Conservation (phyloP, 2,888 invertebrate species). For the Athripsodes cinereus region DNA sequence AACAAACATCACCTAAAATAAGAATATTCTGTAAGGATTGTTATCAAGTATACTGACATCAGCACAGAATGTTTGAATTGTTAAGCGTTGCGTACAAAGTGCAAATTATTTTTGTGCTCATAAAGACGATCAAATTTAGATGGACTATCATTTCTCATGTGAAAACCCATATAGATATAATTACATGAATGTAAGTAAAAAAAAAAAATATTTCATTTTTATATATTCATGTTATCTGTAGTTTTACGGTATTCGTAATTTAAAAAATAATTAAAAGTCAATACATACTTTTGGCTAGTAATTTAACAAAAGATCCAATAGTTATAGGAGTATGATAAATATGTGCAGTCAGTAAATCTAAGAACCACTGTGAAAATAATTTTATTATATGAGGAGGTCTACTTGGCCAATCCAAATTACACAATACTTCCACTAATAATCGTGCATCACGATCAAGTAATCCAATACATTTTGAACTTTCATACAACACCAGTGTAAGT, state of each 20-base stretch:
- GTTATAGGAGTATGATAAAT: slow-evolving; percentile 43
- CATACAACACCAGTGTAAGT: slow-evolving; percentile 40
- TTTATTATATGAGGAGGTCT: slow-evolving; percentile 37
- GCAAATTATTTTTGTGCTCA: too few species aligned
- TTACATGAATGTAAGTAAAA: background rate
- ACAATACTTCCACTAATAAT: slow-evolving; percentile 40
- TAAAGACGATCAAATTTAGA: too few species aligned
- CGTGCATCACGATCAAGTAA: slow-evolving; percentile 39
- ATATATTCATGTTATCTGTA: too few species aligned
- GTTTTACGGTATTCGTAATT: too few species aligned
- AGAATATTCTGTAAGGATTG: slow-evolving; percentile 2
- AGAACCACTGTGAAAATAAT: slow-evolving; percentile 38
- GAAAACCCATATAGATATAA: background rate
- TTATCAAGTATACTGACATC: too few species aligned
- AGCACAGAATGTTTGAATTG: too few species aligned
- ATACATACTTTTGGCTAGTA: slow-evolving; percentile 40
- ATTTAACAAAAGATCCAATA: slow-evolving; percentile 38
- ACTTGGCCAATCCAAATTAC: slow-evolving; percentile 40
- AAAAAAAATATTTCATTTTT: background rate
- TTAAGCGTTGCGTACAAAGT: too few species aligned
- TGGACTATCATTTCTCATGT: background rate
- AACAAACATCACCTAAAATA: slow-evolving; percentile 48
- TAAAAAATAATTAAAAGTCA: slow-evolving; percentile 6
- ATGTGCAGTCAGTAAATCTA: slow-evolving; percentile 44
- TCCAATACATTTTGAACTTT: slow-evolving; percentile 41